These are phyloP conservation scores for Gymnocephalus cernua DNA, from an alignment of 2,113 vertebrate genomes.

Conservation along the genomic window DNA sequence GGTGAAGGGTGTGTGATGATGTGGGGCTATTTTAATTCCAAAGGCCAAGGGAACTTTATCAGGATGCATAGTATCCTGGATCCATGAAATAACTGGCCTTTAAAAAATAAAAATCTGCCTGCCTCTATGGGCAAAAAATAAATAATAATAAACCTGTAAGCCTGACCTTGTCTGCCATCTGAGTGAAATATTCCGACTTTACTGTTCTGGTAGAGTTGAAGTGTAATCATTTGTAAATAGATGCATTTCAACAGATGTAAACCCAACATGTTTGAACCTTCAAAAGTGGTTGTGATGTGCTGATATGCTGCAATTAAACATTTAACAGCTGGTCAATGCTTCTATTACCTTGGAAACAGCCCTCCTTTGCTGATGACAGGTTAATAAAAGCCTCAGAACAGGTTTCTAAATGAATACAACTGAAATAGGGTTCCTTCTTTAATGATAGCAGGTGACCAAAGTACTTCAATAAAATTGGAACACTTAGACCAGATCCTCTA, in stretches of 20 bases:
- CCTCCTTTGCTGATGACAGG: constrained; percentile 19
- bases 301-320: constrained; percentile 28
- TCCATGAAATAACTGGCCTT: too few species aligned
- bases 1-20: too few species aligned
- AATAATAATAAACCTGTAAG: neutral
- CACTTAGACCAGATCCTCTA: neutral
- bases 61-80: too few species aligned
- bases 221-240: neutral
- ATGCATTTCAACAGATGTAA: constrained; percentile 5
- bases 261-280: constrained; percentile 1
- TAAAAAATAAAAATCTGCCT: too few species aligned
- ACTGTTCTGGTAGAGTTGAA: neutral
- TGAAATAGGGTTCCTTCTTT: neutral
- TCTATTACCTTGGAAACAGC: constrained; percentile 11
- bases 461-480: constrained; percentile 16
- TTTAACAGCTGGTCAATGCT: constrained; percentile 29
- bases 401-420: constrained; percentile 8
- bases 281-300: constrained; percentile 7
- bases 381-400: constrained; percentile 9
- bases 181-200: neutral
- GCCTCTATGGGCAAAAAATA: too few species aligned
- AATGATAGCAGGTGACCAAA: constrained; percentile 9
- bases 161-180: neutral
- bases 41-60: too few species aligned
- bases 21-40: too few species aligned